A percentile compares a stretch with the other conserved stretches of the same genome.
phyloP scores from a whole-genome alignment of 1,140 invertebrate genomes.

The Drosophila ercepeae region DNA sequence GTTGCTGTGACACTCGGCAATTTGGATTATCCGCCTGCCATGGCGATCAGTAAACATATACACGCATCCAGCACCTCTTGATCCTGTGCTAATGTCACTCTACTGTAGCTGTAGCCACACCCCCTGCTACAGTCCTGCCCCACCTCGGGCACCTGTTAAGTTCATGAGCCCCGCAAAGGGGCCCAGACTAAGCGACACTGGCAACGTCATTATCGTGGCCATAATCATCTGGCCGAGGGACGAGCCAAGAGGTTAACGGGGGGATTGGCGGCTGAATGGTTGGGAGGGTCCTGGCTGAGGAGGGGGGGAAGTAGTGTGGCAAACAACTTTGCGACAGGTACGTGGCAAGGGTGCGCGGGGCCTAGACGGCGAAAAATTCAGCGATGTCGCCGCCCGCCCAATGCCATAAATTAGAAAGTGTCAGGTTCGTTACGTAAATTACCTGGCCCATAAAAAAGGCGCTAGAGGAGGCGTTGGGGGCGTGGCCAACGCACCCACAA shows the following conservation, averaged over 20 bases:
- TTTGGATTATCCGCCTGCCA: constrained; percentile 25
- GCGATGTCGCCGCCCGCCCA: constrained; percentile 25
- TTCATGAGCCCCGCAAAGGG: constrained; percentile 9
- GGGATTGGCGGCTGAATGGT: neutral
- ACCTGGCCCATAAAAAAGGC: constrained; percentile 76
- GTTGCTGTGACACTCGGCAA: constrained; percentile 32
- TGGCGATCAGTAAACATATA: constrained; percentile 26
- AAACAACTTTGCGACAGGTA: constrained; percentile 4
- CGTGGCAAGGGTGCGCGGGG: constrained; percentile 1
- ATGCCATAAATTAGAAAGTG: constrained; percentile 82
- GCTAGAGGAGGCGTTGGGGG: neutral
- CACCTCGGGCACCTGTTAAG: constrained; percentile 31
- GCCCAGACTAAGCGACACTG: neutral
- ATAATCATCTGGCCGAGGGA: constrained; percentile 28
- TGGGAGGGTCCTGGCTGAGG: neutral
- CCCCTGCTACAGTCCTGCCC: constrained; percentile 1
- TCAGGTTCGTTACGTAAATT: constrained; percentile 83
- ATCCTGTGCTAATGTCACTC: constrained; percentile 32
- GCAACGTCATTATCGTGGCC: constrained; percentile 26
- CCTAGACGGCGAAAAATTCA: constrained; percentile 49
- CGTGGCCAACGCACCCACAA: constrained; percentile 1
- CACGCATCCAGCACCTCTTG: constrained; percentile 2
- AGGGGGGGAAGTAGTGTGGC: constrained; percentile 1
- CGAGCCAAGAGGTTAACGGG: too few relatives aligned
- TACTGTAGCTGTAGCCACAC: neutral